A percentile compares a stretch with the other conserved stretches of the same genome.
Conservation (phyloP, 2,888 invertebrate species). For the Timema podura region DNA sequence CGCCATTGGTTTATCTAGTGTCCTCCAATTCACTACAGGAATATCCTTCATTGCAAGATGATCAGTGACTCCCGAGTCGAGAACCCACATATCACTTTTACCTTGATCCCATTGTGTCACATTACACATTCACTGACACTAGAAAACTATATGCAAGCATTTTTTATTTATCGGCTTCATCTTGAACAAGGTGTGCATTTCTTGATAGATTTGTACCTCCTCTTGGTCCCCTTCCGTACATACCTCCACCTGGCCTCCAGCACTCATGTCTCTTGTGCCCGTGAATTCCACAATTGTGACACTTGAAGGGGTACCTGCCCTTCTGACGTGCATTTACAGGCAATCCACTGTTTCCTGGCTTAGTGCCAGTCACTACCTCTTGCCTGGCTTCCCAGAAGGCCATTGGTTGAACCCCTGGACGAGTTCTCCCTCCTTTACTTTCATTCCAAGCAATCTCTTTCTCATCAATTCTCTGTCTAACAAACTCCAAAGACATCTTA, state of each 20-base stretch:
- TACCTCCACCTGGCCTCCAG: not conserved
- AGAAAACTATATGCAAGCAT: not conserved
- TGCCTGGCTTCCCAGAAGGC: not conserved
- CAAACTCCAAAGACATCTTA: not conserved
- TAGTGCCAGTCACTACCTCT: not conserved
- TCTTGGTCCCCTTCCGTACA: not conserved
- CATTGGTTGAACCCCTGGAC: not conserved
- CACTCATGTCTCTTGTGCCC: not conserved
- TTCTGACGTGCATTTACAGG: not conserved
- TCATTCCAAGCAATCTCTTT: not conserved
- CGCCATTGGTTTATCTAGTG: not conserved
- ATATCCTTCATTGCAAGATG: not conserved
- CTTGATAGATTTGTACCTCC: not conserved
- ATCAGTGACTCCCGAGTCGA: constrained; percentile 4
- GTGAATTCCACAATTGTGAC: constrained; percentile 5
- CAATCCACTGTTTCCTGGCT: not conserved
- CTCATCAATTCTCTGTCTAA: not conserved
- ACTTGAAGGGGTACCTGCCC: not conserved
- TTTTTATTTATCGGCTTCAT: too few species aligned
- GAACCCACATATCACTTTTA: constrained; percentile 1
- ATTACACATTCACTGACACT: not conserved
- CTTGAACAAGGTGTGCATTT: not conserved
- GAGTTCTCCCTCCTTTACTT: not conserved
- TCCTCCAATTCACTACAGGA: not conserved
- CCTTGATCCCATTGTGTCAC: not conserved